Evolutionary conservation across 1,140 invertebrate genomes (phyloP).

Genomic region (Drosophila bifasciata): DNA sequence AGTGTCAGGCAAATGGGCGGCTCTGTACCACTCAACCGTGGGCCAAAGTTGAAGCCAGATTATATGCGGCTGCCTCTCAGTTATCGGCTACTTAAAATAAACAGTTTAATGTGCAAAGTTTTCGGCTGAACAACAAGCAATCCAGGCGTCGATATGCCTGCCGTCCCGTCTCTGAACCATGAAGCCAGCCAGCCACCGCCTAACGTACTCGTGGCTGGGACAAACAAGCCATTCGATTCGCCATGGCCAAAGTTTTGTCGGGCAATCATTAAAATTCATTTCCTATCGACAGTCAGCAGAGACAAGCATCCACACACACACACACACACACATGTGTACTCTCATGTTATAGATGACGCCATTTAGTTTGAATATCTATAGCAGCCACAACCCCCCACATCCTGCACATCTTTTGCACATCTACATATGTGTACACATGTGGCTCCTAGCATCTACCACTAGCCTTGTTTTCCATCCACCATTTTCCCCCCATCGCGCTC

Average conservation of each 20-base stretch:
- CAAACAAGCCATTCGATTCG: constrained; percentile 56
- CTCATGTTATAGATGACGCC: constrained; percentile 74
- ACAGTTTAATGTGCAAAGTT: constrained; percentile 81
- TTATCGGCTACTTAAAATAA: constrained; percentile 78
- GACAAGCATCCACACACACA: constrained; percentile 30
- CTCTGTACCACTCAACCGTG: constrained; percentile 5
- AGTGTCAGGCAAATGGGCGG: constrained; percentile 43
- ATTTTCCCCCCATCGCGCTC: background rate
- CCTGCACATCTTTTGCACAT: too few relatives aligned
- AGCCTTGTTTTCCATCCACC: too few relatives aligned
- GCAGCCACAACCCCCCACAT: constrained; percentile 58
- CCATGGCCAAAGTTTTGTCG: constrained; percentile 51
- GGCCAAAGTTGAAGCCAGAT: constrained; percentile 31
- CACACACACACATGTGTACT: constrained; percentile 24
- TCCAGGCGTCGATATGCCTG: constrained; percentile 32
- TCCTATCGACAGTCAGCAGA: constrained; percentile 76
- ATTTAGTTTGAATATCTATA: constrained; percentile 81
- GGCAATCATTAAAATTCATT: constrained; percentile 82
- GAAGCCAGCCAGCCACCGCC: background rate
- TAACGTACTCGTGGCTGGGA: constrained; percentile 29
- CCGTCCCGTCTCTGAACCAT: background rate
- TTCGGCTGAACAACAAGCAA: constrained; percentile 51
- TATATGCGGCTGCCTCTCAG: constrained; percentile 28
- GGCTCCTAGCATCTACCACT: background rate
- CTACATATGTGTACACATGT: constrained; percentile 31